Evolutionary conservation across 2,797 vertebrate species (phyloP), one percentile per base, ranked within the genome.

Genomic region (Kryptolebias ocellatus): DNA sequence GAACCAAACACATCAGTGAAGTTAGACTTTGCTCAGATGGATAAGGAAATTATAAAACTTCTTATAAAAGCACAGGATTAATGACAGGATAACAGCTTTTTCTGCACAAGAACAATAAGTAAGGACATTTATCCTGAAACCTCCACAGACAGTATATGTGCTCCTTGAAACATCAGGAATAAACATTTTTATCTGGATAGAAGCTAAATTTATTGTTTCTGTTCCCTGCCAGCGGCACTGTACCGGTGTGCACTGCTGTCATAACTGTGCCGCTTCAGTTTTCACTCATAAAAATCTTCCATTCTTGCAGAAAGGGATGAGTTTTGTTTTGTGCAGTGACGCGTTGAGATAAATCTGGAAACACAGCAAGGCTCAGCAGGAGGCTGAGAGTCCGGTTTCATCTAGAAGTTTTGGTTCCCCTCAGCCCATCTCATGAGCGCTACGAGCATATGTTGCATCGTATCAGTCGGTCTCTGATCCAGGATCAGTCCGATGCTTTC

Each of bases 401-500:
- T 59, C 39, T 59, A 29, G 34, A 61, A 70, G 57, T 55, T 60
- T 24, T 37, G 49, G 44, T 56, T 72, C 20, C 52, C 51, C 42
- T 61, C 64, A 34, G 55, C 57, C 31, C 44, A 56, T 45, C 53
- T 67, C 39, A 29, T 34, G 1, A 49, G 8, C 20, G 50, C 34
- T 3, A 6, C 44, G 24, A 61, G 47, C 53, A 61, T 64, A 51
- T 47, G 64, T 49, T 18, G 2, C 28, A n/a, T 59, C 65, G 44
- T 58, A 55, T 54, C 55, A 49, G 47, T 78, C 67, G 28, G 46
- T 67, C 64, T 67, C 67, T 55, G 73, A 80, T 66, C 72, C 47
- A 53, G 62, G 44, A 78, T 80, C 67, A 60, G 59, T 78, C 60
- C 11, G 10, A 57, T 2, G 54, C 12, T 7, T 46, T 54, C 56